Conservation (phyloP, 2,113 vertebrate species). For the Nesogale talazaci region DNA sequence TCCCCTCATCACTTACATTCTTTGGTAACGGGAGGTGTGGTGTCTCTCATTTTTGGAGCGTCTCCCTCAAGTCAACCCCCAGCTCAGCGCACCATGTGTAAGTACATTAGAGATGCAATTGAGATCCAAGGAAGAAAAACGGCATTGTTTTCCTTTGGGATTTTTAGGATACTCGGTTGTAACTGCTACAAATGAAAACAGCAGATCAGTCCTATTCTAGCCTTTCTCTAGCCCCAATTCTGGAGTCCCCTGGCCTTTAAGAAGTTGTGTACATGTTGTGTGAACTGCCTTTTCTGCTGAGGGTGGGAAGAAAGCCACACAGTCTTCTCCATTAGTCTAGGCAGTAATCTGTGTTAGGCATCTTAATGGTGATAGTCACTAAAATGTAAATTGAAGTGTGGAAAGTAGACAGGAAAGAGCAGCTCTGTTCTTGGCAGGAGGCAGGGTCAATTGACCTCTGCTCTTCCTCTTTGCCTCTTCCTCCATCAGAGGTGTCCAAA, state of each 20-base stretch:
- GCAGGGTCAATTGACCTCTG: not conserved
- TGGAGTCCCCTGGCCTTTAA: not conserved
- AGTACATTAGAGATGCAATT: not conserved
- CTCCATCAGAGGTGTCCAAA: too few relatives aligned
- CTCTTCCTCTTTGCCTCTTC: not conserved
- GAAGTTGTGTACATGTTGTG: not conserved
- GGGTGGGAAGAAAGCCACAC: not conserved
- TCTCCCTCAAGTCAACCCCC: not conserved
- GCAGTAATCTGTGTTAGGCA: not conserved
- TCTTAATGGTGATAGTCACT: not conserved
- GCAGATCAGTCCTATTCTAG: not conserved
- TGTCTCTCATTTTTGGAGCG: not conserved
- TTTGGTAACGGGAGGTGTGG: not conserved
- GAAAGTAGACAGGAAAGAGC: not conserved
- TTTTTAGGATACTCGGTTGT: not conserved
- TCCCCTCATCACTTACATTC: not conserved
- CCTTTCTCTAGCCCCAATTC: not conserved
- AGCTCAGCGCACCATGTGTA: too few relatives aligned
- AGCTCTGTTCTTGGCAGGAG: not conserved
- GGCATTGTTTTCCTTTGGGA: not conserved
- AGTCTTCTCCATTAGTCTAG: not conserved
- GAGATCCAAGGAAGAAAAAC: slow-evolving; percentile 7
- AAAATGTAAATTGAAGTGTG: not conserved
- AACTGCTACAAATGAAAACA: not conserved
- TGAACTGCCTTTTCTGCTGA: not conserved